Percentiles rank a stretch among this genome's conserved stretches.
Conservation (phyloP, 2,113 vertebrate genomes). For the Pelodiscus sinensis region DNA sequence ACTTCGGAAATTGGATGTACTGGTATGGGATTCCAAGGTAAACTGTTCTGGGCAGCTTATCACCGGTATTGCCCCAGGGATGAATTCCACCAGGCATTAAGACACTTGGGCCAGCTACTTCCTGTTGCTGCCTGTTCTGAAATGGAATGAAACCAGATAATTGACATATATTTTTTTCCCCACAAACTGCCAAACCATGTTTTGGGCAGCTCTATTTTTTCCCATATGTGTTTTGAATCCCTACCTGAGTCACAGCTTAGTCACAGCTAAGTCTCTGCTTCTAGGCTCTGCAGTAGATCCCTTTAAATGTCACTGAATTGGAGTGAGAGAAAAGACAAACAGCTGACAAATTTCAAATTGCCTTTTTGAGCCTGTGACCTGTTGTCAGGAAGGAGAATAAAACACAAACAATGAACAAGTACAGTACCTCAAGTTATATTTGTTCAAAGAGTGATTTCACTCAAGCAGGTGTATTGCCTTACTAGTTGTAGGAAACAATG, state of each 20-base stretch:
- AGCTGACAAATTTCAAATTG: not conserved
- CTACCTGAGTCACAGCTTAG: not conserved
- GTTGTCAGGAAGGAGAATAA: not conserved
- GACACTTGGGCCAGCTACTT: not conserved
- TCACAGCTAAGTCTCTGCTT: not conserved
- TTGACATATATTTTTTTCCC: not conserved
- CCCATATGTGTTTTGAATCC: not conserved
- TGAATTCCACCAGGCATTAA: not conserved
- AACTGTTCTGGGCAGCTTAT: not conserved
- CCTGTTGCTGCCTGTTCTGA: not conserved
- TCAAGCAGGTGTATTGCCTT: not conserved
- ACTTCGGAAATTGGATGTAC: not conserved
- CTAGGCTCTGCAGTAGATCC: not conserved
- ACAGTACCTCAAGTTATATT: not conserved
- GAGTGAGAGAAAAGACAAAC: not conserved
- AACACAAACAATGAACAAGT: not conserved
- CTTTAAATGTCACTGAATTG: not conserved
- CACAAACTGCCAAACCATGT: not conserved
- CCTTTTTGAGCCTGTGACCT: not conserved
- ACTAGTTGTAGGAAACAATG: not conserved
- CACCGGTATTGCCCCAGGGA: not conserved
- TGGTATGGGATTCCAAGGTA: not conserved
- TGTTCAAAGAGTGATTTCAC: not conserved
- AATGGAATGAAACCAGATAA: not conserved
- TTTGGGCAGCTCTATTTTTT: not conserved